A percentile compares a stretch with the other conserved stretches of the same genome.
Conservation (phyloP, 2,888 invertebrate genomes). For the Aleiodes alternator region DNA sequence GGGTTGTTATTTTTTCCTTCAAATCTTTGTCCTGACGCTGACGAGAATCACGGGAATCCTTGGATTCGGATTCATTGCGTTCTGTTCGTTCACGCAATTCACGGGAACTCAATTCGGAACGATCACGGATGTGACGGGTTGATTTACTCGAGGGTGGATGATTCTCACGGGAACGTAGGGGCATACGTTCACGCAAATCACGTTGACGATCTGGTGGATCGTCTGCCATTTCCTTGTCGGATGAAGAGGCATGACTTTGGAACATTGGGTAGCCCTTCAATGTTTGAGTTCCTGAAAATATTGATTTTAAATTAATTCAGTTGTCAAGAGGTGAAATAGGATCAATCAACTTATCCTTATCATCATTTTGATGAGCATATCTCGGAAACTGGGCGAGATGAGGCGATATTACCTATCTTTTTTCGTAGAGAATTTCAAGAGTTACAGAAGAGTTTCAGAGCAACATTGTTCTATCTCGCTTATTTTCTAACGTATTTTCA, state of each 20-base stretch:
- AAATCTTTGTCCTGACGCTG: conserved; percentile 63
- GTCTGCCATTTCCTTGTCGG: conserved; percentile 73
- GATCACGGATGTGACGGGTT: conserved; percentile 67
- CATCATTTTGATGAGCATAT: background rate
- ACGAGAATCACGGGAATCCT: conserved; percentile 60
- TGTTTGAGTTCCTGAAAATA: conserved; percentile 70
- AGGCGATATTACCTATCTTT: too few relatives aligned
- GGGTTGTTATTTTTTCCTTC: conserved; percentile 64
- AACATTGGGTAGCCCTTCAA: conserved; percentile 74
- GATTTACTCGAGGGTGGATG: conserved; percentile 69
- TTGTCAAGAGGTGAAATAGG: too few relatives aligned
- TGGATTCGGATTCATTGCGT: conserved; percentile 58
- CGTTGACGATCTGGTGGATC: conserved; percentile 68
- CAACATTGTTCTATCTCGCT: too few relatives aligned
- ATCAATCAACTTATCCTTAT: background rate
- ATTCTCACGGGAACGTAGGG: conserved; percentile 71
- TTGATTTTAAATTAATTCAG: background rate
- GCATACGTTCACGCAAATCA: conserved; percentile 68
- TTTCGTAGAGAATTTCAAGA: too few relatives aligned
- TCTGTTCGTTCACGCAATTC: conserved; percentile 58
- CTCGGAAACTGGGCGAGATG: too few relatives aligned
- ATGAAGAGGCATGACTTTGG: conserved; percentile 72
- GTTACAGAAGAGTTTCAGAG: too few relatives aligned
- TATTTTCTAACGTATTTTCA: too few relatives aligned
- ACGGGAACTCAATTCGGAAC: conserved; percentile 61